Evolutionary conservation across 2,797 vertebrate genomes (phyloP).

Genomic region (Stomatorhinus walkeri): DNA sequence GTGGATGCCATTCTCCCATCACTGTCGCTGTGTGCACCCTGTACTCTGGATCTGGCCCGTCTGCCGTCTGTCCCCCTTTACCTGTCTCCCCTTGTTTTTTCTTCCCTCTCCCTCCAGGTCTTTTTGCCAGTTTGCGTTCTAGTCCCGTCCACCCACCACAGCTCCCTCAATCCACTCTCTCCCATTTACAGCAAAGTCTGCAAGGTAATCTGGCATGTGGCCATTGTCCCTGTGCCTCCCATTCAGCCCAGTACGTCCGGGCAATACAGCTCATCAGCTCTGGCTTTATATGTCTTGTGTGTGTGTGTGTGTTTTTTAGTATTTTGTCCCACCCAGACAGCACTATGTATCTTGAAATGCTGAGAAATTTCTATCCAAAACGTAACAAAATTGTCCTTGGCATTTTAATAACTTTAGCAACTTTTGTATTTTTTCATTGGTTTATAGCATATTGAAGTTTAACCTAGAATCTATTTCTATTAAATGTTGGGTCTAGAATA

Average conservation of each 20-base stretch:
- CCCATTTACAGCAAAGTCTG: constrained; percentile 65
- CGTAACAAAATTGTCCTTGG: background rate
- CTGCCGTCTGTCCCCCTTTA: constrained; percentile 1
- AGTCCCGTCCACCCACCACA: constrained; percentile 58
- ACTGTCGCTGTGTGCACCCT: background rate
- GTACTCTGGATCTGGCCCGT: background rate
- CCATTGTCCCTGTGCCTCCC: background rate
- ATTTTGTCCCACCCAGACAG: background rate
- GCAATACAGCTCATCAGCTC: constrained; percentile 2
- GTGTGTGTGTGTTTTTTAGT: background rate
- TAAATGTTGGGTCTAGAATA: background rate
- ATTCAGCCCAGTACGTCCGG: background rate
- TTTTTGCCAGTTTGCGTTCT: constrained; percentile 68
- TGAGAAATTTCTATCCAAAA: background rate
- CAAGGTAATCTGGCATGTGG: constrained; percentile 58
- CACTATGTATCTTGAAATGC: background rate
- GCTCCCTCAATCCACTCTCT: constrained; percentile 62
- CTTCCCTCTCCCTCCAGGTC: constrained; percentile 57
- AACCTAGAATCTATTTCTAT: background rate
- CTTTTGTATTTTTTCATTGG: background rate
- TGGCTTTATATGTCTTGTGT: constrained; percentile 6
- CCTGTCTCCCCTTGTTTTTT: constrained; percentile 34
- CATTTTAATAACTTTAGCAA: background rate
- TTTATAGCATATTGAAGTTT: background rate
- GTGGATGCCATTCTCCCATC: background rate